Evolutionary conservation across 53 echinoderm and acorn worm species (phyloP).

Genomic region (Patiria pectinifera): DNA sequence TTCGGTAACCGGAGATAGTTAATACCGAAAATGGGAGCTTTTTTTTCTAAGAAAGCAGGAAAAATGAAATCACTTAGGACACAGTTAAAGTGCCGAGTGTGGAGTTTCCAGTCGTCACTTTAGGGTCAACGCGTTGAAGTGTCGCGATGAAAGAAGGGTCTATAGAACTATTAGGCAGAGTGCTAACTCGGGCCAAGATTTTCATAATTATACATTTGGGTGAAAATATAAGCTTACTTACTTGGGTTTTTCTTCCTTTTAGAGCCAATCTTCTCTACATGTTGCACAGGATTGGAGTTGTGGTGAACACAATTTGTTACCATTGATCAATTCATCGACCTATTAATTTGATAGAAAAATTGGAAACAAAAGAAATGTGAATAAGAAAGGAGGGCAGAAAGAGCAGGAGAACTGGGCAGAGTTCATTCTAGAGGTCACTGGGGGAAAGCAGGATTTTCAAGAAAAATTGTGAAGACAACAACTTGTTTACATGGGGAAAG

Average conservation of each 20-base stretch:
- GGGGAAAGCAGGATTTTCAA: background rate
- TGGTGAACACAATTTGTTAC: background rate
- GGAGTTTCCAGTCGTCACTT: background rate
- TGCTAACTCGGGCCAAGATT: background rate
- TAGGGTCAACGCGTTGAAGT: background rate
- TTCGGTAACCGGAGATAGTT: slow-evolving; percentile 10
- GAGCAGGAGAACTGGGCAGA: background rate
- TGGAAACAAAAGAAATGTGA: background rate
- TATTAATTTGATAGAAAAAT: background rate
- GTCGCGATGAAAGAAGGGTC: slow-evolving; percentile 4
- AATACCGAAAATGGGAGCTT: slow-evolving; percentile 21
- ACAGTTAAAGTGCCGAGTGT: slow-evolving; percentile 7
- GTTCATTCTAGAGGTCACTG: background rate
- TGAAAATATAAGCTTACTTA: background rate
- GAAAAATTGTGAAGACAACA: background rate
- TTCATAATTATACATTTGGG: background rate
- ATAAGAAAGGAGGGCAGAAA: background rate
- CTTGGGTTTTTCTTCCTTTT: background rate
- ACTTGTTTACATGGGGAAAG: background rate
- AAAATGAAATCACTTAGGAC: slow-evolving; percentile 34
- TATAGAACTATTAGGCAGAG: background rate
- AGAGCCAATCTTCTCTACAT: background rate
- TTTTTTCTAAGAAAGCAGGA: background rate
- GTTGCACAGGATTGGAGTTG: background rate
- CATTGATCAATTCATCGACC: background rate